Base-by-base conservation (phyloP, 2,888 invertebrate species). In the Pristionchus mayeri region DNA sequence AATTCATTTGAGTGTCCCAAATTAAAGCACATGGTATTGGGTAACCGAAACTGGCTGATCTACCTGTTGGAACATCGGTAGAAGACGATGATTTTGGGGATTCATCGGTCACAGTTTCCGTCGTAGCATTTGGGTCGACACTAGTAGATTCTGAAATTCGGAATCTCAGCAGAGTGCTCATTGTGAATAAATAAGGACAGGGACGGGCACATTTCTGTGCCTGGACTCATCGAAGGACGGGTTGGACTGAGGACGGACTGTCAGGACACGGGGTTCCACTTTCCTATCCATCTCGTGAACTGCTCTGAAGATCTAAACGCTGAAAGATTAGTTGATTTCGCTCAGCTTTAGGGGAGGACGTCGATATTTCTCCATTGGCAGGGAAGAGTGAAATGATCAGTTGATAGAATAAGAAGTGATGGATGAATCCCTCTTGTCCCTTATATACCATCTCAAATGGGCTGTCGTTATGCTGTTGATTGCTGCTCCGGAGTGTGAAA, bases 201-300 rank as follows among this genome's bases (percentile, higher is more conserved):
- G 60, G 60, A 60, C 60, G 60, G 60, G 30, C 60, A 30, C 60
- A 60, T 60, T 60, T 16, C 60, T 60, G 60, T 30, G 60, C 30
- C 60, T 60, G 60, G 60, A 60, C 60, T 1, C 13, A 30, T 27
- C 60, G 3, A 60, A 21, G 30, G 27, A 60, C 6, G 11, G 0
- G 9, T 30, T 30, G 60, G 60, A 60, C 30, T 27, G 60, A 7
- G 27, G 6, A 6, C 9, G 27, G 30, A 30, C 60, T 60, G 3
- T 21, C n/a, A 11, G 60, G 60, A 54, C 54, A 27, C 11, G 7
- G 2, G 27, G 27, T n/a, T n/a, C n/a, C n/a, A n/a, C n/a, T n/a
- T n/a, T n/a, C 57, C 27, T 11, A 4, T 57, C 67, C 3, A 67
- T 34, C 1, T 27, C 21, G 11, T 16, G 9, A 3, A 13, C 52